Conservation (phyloP, 1,140 invertebrate genomes). For the Neuroterus valhalla region DNA sequence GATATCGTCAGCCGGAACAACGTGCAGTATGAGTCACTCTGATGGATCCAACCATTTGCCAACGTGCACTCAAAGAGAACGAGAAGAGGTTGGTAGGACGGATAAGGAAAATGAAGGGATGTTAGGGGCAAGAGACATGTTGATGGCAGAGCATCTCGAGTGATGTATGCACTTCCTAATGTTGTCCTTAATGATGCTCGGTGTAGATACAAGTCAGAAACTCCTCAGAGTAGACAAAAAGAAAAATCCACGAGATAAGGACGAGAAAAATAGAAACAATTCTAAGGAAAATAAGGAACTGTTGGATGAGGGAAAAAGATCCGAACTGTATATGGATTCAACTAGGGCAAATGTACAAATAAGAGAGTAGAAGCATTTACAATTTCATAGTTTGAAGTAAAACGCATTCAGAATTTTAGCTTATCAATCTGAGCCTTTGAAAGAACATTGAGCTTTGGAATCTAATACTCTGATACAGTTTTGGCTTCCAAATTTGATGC, state of each 20-base stretch:
- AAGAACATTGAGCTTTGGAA: too few relatives aligned
- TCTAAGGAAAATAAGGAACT: neutral
- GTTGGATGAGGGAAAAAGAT: too few relatives aligned
- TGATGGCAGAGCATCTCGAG: slow-evolving; percentile 21
- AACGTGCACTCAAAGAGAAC: slow-evolving; percentile 20
- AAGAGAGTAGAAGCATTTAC: too few relatives aligned
- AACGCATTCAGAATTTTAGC: too few relatives aligned
- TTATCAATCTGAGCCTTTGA: too few relatives aligned
- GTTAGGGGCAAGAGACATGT: neutral
- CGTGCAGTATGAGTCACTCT: slow-evolving; percentile 22
- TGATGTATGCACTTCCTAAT: slow-evolving; percentile 39
- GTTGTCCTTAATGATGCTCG: slow-evolving; percentile 44
- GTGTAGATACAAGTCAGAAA: neutral
- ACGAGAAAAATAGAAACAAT: neutral
- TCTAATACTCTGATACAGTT: too few relatives aligned
- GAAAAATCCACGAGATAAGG: slow-evolving; percentile 35
- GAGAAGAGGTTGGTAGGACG: slow-evolving; percentile 14
- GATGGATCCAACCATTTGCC: slow-evolving; percentile 28
- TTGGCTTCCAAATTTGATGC: too few relatives aligned
- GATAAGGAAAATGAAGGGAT: slow-evolving; percentile 35
- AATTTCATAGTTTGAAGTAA: too few relatives aligned
- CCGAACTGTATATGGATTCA: too few relatives aligned
- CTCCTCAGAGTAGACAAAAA: slow-evolving; percentile 47
- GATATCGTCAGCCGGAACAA: slow-evolving; percentile 21
- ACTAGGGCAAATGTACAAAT: too few relatives aligned